Evolutionary conservation across 2,888 invertebrate species (phyloP), one percentile per base, ranked within the genome.

Genomic region (Cheilosia vernalis): DNA sequence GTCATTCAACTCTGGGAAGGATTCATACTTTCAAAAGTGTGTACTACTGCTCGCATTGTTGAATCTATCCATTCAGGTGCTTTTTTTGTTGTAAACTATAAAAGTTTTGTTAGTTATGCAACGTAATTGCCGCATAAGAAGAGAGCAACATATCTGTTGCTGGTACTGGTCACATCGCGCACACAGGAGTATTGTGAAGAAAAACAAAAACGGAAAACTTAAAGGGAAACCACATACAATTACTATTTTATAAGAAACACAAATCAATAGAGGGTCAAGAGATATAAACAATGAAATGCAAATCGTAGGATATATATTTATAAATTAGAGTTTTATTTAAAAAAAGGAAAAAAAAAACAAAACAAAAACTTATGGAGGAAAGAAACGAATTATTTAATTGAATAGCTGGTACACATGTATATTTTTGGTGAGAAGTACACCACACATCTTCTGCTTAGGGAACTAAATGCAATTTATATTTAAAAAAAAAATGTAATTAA

Each of bases 1-100:
- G 73, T 79, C 73, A 79, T 74, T 79, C 73, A 83, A 76, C 61
- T 84, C 60, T 74, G 44, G 64, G 53, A 70, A 74, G 74, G 80
- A 84, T 70, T 74, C 64, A 70, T 74, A 51, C 67, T 40, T 51
- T 47, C 51, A 51, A 42, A 83, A 73, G 44, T 55, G 70, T 51
- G 5, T 27, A 19, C 47, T 37, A 1, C 13, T 13, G 37, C 37
- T 47, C 27, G 58, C 81, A 76, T 66, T 81, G 56, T 44, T 55
- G 55, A 61, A 47, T 63, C 42, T 67, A 70, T 61, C 44, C 58
- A 74, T 84, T 79, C 58, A 72, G 72, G 72, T 73, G 78, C 83
- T 83, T 77, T 83, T 58, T 9, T 27, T n/a, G 10, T 37, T 37
- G 37, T 37, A 49, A 58, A 64, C 53, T 33, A 47, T 44, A 47